Evolutionary conservation across 2,888 invertebrate species (phyloP).

Genomic region (Balanococcus diminutus): DNA sequence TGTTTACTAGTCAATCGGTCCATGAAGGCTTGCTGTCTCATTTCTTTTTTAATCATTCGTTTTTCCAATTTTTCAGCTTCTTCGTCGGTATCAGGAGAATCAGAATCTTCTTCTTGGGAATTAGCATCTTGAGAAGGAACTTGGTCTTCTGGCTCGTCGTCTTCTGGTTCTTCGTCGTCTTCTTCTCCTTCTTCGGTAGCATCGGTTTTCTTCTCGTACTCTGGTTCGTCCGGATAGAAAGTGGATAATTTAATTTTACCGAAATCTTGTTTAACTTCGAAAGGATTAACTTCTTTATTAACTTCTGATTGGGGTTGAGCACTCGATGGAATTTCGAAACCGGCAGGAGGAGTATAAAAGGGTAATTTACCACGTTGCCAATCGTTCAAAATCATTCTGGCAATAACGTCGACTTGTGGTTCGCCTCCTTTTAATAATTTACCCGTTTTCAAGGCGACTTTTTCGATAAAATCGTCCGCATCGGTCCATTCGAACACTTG

Average conservation of each 20-base stretch:
- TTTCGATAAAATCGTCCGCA: slow-evolving; percentile 86
- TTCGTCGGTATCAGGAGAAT: slow-evolving; percentile 70
- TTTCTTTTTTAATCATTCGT: slow-evolving; percentile 56
- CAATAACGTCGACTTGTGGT: slow-evolving; percentile 85
- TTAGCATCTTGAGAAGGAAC: slow-evolving; percentile 15
- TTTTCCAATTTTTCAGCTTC: slow-evolving; percentile 64
- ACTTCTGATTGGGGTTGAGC: slow-evolving; percentile 57
- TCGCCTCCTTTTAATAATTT: slow-evolving; percentile 96
- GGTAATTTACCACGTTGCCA: slow-evolving; percentile 98
- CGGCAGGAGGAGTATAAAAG: slow-evolving; percentile 88
- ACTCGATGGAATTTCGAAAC: slow-evolving; percentile 71
- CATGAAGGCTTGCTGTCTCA: slow-evolving; percentile 60
- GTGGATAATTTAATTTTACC: slow-evolving; percentile 78
- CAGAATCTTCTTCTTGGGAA: slow-evolving; percentile 59
- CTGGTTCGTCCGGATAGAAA: slow-evolving; percentile 67
- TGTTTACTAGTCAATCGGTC: slow-evolving; percentile 77
- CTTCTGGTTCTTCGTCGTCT: too few relatives aligned
- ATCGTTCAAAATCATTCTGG: slow-evolving; percentile 96
- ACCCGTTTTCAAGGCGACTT: slow-evolving; percentile 83
- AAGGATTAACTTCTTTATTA: slow-evolving; percentile 59
- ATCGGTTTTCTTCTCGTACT: slow-evolving; percentile 6
- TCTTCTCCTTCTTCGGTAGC: too few relatives aligned
- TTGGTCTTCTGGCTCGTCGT: slow-evolving; percentile 55
- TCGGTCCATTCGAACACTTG: slow-evolving; percentile 83
- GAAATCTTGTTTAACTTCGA: slow-evolving; percentile 76